Conservation (phyloP, 2,888 invertebrate species). For the Chrysina gloriosa region DNA sequence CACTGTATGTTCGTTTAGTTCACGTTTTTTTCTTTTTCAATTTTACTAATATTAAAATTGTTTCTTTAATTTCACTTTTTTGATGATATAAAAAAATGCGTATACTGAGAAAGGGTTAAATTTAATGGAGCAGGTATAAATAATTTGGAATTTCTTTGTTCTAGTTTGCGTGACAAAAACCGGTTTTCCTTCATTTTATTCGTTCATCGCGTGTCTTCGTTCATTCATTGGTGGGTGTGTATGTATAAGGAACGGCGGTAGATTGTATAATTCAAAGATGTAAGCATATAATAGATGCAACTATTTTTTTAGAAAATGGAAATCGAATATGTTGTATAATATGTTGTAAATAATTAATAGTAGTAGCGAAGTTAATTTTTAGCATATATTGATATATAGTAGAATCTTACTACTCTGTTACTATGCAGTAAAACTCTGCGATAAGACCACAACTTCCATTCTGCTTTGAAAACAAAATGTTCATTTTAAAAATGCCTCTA, state of each 20-base stretch:
- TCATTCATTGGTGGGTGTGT: conserved; percentile 8
- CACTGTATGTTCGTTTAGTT: conserved; percentile 45
- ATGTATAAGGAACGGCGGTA: conserved; percentile 24
- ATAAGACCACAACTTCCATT: too few relatives aligned
- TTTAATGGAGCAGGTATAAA: not conserved
- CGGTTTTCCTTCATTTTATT: conserved; percentile 2
- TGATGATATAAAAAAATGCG: not conserved
- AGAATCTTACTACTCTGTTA: conserved; percentile 4
- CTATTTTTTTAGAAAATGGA: conserved; percentile 36
- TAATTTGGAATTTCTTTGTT: conserved; percentile 3
- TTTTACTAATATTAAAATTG: conserved; percentile 13
- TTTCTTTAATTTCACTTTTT: not conserved
- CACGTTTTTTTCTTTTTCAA: conserved; percentile 25
- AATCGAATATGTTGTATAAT: conserved; percentile 34
- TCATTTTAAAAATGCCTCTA: too few relatives aligned
- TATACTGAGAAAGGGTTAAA: conserved; percentile 24
- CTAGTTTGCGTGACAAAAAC: not conserved
- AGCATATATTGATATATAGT: conserved; percentile 25
- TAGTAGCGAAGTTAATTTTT: conserved; percentile 23
- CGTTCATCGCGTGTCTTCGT: not conserved
- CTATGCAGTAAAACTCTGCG: conserved; percentile 23
- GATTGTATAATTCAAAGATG: conserved; percentile 27
- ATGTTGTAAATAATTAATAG: conserved; percentile 28
- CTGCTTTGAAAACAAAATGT: too few relatives aligned
- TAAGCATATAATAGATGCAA: conserved; percentile 35